phyloP scores from a whole-genome alignment of 2,797 vertebrate genomes.

The Glossophaga mutica region DNA sequence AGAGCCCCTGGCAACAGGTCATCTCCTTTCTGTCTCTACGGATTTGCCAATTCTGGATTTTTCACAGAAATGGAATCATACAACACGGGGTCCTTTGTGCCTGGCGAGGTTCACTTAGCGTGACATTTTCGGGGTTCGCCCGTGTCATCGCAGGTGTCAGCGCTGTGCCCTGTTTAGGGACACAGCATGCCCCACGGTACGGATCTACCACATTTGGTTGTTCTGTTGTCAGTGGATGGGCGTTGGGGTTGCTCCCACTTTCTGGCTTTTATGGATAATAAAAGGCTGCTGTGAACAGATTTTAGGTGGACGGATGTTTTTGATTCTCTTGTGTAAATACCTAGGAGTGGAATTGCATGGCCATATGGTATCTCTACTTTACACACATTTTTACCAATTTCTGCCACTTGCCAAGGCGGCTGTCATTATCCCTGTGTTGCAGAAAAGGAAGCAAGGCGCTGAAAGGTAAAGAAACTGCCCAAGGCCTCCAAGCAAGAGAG shows the following conservation, averaged over 20 bases:
- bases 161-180: background rate
- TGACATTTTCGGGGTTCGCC: background rate
- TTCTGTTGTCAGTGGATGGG: background rate
- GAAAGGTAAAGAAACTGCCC: background rate
- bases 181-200: background rate
- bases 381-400: background rate
- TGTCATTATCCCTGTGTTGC: background rate
- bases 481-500: background rate
- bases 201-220: background rate
- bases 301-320: background rate
- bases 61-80: background rate
- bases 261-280: background rate
- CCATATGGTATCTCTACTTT: background rate
- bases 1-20: background rate
- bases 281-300: background rate
- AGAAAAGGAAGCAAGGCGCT: background rate
- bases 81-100: background rate
- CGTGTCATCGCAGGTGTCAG: too few relatives aligned
- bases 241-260: background rate
- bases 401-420: background rate
- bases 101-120: background rate
- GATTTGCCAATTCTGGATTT: background rate
- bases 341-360: background rate
- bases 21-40: background rate
- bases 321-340: background rate